These are phyloP conservation scores for Endotricha flammealis DNA, from an alignment of 2,888 invertebrate genomes.

Conservation along the genomic window DNA sequence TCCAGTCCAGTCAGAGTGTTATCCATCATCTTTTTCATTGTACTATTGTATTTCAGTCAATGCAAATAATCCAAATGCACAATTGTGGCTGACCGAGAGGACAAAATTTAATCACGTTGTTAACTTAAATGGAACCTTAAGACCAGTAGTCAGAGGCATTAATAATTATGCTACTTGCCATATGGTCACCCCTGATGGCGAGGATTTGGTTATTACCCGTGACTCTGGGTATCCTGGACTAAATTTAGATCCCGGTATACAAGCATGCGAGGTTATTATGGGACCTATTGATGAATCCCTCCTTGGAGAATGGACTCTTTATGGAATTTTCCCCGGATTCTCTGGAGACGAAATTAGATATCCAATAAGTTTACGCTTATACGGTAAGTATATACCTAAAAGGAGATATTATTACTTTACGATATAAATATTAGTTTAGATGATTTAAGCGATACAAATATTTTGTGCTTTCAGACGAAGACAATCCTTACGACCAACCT, in stretches of 20 bases:
- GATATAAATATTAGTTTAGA: neutral
- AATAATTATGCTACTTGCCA: slow-evolving; percentile 29
- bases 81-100: neutral
- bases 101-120: neutral
- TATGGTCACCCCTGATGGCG: slow-evolving; percentile 36
- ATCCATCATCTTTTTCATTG: no score
- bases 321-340: slow-evolving; percentile 26
- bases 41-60: neutral
- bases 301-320: slow-evolving; percentile 38
- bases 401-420: no score
- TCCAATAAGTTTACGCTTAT: slow-evolving; percentile 33
- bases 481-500: slow-evolving; percentile 33
- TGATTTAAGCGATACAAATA: no score
- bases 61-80: neutral
- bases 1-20: no score
- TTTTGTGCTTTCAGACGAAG: slow-evolving; percentile 30
- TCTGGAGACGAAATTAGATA: neutral
- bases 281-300: slow-evolving; percentile 26
- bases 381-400: slow-evolving; percentile 41
- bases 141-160: slow-evolving; percentile 25
- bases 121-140: neutral
- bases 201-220: slow-evolving; percentile 19
- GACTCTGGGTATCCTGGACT: slow-evolving; percentile 26
- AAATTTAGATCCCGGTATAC: neutral
- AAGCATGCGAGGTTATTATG: slow-evolving; percentile 32